These are phyloP conservation scores for Adelognathus sp. DNA, from an alignment of 2,888 invertebrate species.

Conservation along the genomic window DNA sequence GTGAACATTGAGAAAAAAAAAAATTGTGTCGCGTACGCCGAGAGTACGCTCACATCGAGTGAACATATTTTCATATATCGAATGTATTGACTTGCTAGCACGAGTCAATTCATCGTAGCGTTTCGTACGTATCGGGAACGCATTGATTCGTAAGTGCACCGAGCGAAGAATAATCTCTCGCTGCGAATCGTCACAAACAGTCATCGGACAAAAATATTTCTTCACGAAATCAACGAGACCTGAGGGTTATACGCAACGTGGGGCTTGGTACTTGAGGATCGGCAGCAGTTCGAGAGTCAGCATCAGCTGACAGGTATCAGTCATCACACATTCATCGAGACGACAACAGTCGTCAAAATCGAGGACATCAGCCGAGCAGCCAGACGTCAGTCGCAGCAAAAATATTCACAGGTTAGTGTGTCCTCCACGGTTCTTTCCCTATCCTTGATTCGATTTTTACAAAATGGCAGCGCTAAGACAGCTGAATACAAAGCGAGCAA, in stretches of 20 bases:
- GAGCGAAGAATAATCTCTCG: neutral
- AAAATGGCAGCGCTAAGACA: slow-evolving; percentile 5
- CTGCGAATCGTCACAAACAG: neutral
- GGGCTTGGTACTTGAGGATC: neutral
- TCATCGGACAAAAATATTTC: neutral
- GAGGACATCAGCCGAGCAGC: neutral
- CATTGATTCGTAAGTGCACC: neutral
- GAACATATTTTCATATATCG: too few relatives aligned
- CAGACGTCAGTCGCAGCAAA: neutral
- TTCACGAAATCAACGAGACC: neutral
- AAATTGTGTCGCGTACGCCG: too few relatives aligned
- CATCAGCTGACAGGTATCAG: neutral
- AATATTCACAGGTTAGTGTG: slow-evolving; percentile 25
- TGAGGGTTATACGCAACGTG: neutral
- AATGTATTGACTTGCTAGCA: too few relatives aligned
- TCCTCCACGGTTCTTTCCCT: slow-evolving; percentile 3
- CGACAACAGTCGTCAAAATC: neutral
- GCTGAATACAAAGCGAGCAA: slow-evolving; percentile 3
- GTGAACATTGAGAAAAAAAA: too few relatives aligned
- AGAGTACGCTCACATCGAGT: too few relatives aligned
- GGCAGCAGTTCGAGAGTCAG: neutral
- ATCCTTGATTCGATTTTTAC: slow-evolving; percentile 12
- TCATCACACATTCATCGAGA: neutral
- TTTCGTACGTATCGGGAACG: too few relatives aligned
- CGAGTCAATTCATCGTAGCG: too few relatives aligned